Evolutionary conservation across 2,113 vertebrate species (phyloP), one percentile per base, ranked within the genome.

Genomic region (Halichoeres trimaculatus): DNA sequence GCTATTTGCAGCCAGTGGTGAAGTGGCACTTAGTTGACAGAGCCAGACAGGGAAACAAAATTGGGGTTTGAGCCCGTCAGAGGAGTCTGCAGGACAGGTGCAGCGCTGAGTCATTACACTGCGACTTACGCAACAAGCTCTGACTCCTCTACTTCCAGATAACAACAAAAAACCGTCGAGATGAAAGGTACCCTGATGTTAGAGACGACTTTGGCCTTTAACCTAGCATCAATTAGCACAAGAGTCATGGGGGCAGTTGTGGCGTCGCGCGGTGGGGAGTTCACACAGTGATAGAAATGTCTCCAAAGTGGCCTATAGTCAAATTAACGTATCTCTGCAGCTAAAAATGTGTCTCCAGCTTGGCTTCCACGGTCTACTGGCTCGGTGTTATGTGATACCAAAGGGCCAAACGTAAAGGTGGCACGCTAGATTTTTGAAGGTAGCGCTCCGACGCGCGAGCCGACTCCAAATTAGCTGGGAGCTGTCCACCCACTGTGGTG

Each of bases 41-140:
- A 67, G 63, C 57, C 43, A 69, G 56, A 57, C 34, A 52, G 47
- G 57, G 45, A 55, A 26, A 81, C 70, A 73, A 64, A 48, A 58
- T 20, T 65, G 58, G 70, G 55, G 79, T 81, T 61, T 86, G 81
- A 87, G 81, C 77, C 84, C 81, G 74, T 85, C 74, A 76, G 43
- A 77, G 70, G 68, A 70, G 35, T 86, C 83, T 89, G 88, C 90
- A 89, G 89, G 88, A 89, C 84, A 90, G 90, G 90, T 90, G 88
- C 89, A 86, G 86, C 88, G 93, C 93, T 95, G 93, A 95, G 93
- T 95, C 94, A 95, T 89, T 90, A 88, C 85, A 77, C 84, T 78
- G 81, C 77, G 75, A 89, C 89, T 93, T 93, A 93, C 61, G 91
- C 91, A 92, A 91, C 87, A 88, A 76, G 77, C 84, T 80, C 81